Evolutionary conservation across 2,797 vertebrate genomes (phyloP).

Genomic region (Psittacula derbiana): DNA sequence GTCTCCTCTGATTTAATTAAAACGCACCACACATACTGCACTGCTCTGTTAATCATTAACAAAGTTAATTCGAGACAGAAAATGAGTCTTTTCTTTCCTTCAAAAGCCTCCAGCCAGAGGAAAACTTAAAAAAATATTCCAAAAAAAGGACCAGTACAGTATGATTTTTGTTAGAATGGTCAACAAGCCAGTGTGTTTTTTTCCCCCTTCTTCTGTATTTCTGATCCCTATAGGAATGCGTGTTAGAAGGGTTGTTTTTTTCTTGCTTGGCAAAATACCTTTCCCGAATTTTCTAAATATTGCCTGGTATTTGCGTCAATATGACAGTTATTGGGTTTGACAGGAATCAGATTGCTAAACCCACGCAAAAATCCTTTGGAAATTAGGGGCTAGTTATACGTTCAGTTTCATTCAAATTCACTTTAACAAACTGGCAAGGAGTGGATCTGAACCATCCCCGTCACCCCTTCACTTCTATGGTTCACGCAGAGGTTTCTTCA

Average conservation of each 20-base stretch:
- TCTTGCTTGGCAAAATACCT: conserved; percentile 57
- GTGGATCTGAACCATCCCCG: not conserved
- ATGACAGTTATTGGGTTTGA: conserved; percentile 35
- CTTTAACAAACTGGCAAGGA: not conserved
- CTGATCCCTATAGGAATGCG: conserved; percentile 25
- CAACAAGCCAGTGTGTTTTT: not conserved
- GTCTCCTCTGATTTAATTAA: conserved; percentile 71
- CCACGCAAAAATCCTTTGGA: conserved; percentile 45
- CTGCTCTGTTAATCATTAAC: conserved; percentile 68
- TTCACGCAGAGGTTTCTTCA: not conserved
- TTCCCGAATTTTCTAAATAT: conserved; percentile 41
- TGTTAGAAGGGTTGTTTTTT: not conserved
- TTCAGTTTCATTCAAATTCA: not conserved
- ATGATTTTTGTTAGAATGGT: conserved; percentile 47
- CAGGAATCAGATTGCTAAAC: conserved; percentile 56
- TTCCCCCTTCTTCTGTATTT: not conserved
- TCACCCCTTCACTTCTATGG: not conserved
- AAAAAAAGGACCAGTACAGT: not conserved
- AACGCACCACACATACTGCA: conserved; percentile 58
- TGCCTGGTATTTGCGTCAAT: conserved; percentile 42
- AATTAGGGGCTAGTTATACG: conserved; percentile 25
- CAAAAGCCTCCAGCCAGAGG: conserved; percentile 24
- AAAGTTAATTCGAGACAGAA: conserved; percentile 65
- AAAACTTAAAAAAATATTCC: not conserved
- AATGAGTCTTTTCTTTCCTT: conserved; percentile 31